Evolutionary conservation across 2,113 vertebrate genomes (phyloP), one percentile per base, ranked within the genome.

Genomic region (Enhydra lutris): DNA sequence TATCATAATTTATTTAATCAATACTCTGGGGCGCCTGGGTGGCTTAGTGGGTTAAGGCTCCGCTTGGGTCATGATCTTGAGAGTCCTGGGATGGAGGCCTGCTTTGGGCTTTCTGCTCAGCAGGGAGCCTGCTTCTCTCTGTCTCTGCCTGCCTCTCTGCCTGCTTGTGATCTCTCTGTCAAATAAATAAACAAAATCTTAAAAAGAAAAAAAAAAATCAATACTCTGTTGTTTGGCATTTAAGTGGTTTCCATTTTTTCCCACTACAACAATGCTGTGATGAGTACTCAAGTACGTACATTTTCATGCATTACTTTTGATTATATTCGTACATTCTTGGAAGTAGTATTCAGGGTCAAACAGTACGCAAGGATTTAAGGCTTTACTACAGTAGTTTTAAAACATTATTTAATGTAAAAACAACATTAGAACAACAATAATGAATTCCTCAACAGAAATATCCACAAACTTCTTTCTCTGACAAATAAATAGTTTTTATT

Each of bases 331-430:
- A 82, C 85, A 81, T 87, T 47, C n/a, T 78, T 88, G 34, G 42
- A 91, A 95, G 71, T 15, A 80, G 61, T 52, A 74, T 42, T 88
- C 12, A 80, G 71, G 39, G 61, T 94, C 63, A 69, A 59, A 52
- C 14, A 89, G 55, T 31, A 85, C 17, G 24, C 63, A 79, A 11
- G 47, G 17, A 47, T 34, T 42, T 47, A 87, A 96, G 63, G n/a
- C 24, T 83, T 95, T 73, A 63, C 65, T 17, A 94, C 7, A 14
- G 45, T 42, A 47, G 63, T 52, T 93, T 96, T 89, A 84, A 91
- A 96, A 76, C 20, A 59, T 87, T 87, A 90, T 82, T 93, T 95
- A 94, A 36, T 36, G 36, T 91, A 79, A 95, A 96, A 92, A 76
- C 18, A 95, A 71, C 15, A 90, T 82, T 47, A 86, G 42, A 93